Base-by-base conservation (phyloP, 64 coral and sea anemone genomes). In the Anthopleura sola region DNA sequence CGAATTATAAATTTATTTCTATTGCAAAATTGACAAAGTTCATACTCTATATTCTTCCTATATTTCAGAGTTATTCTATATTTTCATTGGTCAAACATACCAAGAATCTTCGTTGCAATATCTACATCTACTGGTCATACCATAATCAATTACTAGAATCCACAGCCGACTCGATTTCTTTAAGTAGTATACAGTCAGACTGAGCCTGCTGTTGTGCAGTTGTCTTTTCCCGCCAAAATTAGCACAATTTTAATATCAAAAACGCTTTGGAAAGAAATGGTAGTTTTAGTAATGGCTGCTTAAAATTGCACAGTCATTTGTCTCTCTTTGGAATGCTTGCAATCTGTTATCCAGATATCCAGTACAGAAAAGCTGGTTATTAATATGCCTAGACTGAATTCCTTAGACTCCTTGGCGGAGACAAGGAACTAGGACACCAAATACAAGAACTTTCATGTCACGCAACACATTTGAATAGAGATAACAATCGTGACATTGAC, bases 1-100 rank as follows among this genome's bases (percentile, higher is more conserved):
- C 15, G 66, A 71, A 31, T 34, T 71, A 71, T 71, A 71, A 71
- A 71, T 71, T 71, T 32, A 71, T 71, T 71, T 34, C 66, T 71
- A 71, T 16, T 71, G n/a, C 12, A 71, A 71, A 71, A 71, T 34
- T 71, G 31, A 71, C 29, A 71, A 71, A 71, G 12, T 32, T 34
- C 24, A 29, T 71, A 71, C 24, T 71, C 29, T 31, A 31, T 71
- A 15, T 71, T 71, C 13, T 71, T 71, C 29, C 66, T 34, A 26
- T 24, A 66, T 66, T 66, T 66, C 60, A 66, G 7, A 71, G 28
- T 4, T 31, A 71, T 71, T 71, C 66, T 71, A 71, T 28, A 71
- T 71, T 71, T 66, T 32, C 66, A 71, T 71, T 66, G 5, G 21
- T 26, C 60, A 66, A 26, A 66, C 60, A 66, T 66, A 66, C 60